A percentile compares a stretch with the other conserved stretches of the same genome.
phyloP scores from a whole-genome alignment of 2,113 vertebrate species.

The Anoplopoma fimbria region DNA sequence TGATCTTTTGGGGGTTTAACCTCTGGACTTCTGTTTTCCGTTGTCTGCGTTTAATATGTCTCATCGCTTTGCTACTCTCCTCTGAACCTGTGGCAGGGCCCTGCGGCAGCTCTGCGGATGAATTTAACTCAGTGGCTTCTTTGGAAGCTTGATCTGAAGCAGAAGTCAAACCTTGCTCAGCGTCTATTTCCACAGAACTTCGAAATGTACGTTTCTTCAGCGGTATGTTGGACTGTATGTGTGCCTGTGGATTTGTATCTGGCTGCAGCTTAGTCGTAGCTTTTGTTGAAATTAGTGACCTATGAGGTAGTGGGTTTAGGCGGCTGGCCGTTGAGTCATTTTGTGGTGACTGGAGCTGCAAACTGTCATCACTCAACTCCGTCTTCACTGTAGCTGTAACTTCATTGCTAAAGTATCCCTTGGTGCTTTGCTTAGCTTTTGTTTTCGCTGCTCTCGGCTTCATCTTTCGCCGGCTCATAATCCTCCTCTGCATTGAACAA shows the following conservation, averaged over 20 bases:
- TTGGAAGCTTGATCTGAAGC: conserved; percentile 33
- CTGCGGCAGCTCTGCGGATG: conserved; percentile 5
- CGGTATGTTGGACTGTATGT: conserved; percentile 83
- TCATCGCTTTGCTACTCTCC: conserved; percentile 32
- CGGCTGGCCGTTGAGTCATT: conserved; percentile 28
- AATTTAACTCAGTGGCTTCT: conserved; percentile 24
- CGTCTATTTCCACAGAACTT: conserved; percentile 74
- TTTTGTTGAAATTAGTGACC: conserved; percentile 40
- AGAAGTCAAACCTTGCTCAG: conserved; percentile 60
- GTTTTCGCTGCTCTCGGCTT: conserved; percentile 50
- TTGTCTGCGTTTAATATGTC: conserved; percentile 19
- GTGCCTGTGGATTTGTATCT: conserved; percentile 72
- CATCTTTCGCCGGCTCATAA: conserved; percentile 29
- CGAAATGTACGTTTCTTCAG: conserved; percentile 85
- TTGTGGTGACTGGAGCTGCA: conserved; percentile 15
- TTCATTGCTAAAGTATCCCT: conserved; percentile 18
- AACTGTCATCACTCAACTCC: conserved; percentile 14
- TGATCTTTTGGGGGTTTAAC: conserved; percentile 25
- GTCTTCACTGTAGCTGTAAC: background rate
- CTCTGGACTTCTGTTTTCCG: conserved; percentile 48
- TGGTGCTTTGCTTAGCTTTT: conserved; percentile 43
- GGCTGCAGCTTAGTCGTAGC: conserved; percentile 18
- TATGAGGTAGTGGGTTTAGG: conserved; percentile 70
- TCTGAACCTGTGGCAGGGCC: background rate
- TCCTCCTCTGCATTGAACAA: conserved; percentile 17